These are phyloP conservation scores for Caenorhabditis sinica DNA, from an alignment of 2,888 invertebrate species.

Conservation along the genomic window DNA sequence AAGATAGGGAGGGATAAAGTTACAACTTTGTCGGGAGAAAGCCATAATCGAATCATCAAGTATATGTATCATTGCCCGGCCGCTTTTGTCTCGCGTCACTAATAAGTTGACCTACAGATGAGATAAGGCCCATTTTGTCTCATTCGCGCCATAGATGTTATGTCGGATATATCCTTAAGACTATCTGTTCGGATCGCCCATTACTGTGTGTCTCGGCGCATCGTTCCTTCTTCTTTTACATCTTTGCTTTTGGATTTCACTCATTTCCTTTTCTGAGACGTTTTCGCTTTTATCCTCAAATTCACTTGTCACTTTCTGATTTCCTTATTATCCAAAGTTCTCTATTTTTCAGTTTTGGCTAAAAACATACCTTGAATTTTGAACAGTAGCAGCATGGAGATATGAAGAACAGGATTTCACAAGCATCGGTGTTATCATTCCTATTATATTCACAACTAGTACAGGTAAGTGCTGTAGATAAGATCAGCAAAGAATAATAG, in stretches of 20 bases:
- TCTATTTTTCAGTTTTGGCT: background rate
- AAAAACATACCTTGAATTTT: background rate
- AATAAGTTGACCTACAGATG: constrained; percentile 61
- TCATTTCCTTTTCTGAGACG: constrained; percentile 15
- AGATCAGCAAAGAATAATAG: background rate
- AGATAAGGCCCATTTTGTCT: constrained; percentile 51
- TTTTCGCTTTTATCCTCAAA: constrained; percentile 32
- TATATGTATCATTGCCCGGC: constrained; percentile 29
- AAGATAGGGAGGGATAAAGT: constrained; percentile 12
- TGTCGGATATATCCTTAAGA: constrained; percentile 46
- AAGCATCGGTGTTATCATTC: constrained; percentile 11
- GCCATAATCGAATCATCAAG: constrained; percentile 36
- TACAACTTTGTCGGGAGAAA: constrained; percentile 17
- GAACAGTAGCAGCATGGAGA: constrained; percentile 34
- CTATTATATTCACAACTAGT: constrained; percentile 10
- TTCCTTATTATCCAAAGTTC: too few species aligned
- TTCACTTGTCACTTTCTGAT: constrained; percentile 13
- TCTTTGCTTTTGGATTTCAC: constrained; percentile 40
- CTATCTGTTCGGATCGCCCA: constrained; percentile 51
- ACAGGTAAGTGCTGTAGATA: constrained; percentile 4
- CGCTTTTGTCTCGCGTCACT: constrained; percentile 47
- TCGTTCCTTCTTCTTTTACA: constrained; percentile 11
- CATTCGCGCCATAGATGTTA: constrained; percentile 46
- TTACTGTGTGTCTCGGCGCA: constrained; percentile 48
- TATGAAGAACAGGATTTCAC: constrained; percentile 17